These are phyloP conservation scores for Xenopus borealis DNA, from an alignment of 2,113 vertebrate species.

Conservation along the genomic window DNA sequence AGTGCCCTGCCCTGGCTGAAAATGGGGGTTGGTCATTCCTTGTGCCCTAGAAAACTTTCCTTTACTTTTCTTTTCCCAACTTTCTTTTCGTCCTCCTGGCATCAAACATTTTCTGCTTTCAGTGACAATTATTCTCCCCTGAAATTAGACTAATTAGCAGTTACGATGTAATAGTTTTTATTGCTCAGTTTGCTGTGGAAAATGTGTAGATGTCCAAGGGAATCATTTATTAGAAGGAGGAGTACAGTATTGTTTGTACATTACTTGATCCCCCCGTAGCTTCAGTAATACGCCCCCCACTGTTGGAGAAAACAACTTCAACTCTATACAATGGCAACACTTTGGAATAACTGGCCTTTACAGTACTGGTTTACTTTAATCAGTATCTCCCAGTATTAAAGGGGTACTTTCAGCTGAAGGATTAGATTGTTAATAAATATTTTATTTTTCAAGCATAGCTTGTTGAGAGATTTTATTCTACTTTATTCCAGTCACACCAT, in stretches of 20 bases:
- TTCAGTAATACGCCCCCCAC: conserved; percentile 30
- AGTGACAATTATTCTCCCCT: conserved; percentile 31
- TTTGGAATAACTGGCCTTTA: background rate
- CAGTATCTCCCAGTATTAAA: no score
- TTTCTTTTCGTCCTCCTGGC: background rate
- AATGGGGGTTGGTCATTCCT: background rate
- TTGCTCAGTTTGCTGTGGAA: conserved; percentile 37
- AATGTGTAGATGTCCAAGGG: conserved; percentile 23
- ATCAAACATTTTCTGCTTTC: conserved; percentile 24
- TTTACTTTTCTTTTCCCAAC: conserved; percentile 8
- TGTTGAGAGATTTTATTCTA: no score
- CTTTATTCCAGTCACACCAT: no score
- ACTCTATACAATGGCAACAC: conserved; percentile 4
- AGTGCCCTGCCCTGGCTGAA: background rate
- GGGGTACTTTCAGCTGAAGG: no score
- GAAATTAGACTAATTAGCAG: conserved; percentile 40
- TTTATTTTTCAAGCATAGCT: no score
- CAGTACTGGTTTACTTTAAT: background rate
- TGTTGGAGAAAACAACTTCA: conserved; percentile 22
- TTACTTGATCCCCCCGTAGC: conserved; percentile 8
- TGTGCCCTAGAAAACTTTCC: background rate
- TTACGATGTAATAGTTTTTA: background rate
- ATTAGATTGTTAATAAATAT: no score
- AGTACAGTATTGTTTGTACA: conserved; percentile 27
- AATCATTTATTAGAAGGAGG: conserved; percentile 19